Percentiles rank a stretch among this genome's conserved stretches.
Evolutionary conservation across 2,888 invertebrate genomes (phyloP).

Genomic region (Nymphalis urticae): DNA sequence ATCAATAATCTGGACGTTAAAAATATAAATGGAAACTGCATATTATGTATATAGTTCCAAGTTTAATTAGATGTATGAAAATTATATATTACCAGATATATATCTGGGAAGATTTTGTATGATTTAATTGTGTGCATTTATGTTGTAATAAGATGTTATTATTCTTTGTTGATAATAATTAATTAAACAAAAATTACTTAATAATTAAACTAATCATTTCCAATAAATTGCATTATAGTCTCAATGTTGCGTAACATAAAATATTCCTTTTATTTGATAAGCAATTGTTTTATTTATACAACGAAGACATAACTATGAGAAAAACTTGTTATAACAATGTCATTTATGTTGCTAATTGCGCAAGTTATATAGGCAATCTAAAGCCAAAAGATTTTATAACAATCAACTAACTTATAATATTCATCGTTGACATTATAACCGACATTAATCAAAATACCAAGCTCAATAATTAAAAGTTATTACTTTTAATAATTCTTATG

Average conservation of each 20-base stretch:
- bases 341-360: conserved; percentile 15
- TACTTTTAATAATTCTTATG: too few relatives aligned
- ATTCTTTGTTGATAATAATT: too few relatives aligned
- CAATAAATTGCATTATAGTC: neutral
- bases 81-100: too few relatives aligned
- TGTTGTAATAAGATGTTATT: too few relatives aligned
- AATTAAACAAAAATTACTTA: too few relatives aligned
- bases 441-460: neutral
- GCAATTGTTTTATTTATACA: conserved; percentile 6
- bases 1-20: too few relatives aligned
- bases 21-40: too few relatives aligned
- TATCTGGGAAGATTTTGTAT: too few relatives aligned
- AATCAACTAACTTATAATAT: neutral
- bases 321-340: conserved; percentile 28
- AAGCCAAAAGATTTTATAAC: conserved; percentile 15
- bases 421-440: neutral
- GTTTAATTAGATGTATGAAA: too few relatives aligned
- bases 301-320: conserved; percentile 28
- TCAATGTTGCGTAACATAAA: conserved; percentile 6
- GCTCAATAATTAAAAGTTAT: neutral
- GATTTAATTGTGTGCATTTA: too few relatives aligned
- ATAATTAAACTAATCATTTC: too few relatives aligned
- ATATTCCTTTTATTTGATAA: neutral
- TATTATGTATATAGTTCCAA: too few relatives aligned
- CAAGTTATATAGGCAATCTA: conserved; percentile 15